Evolutionary conservation across 2,113 vertebrate species (phyloP).

Genomic region (Xenopus borealis): DNA sequence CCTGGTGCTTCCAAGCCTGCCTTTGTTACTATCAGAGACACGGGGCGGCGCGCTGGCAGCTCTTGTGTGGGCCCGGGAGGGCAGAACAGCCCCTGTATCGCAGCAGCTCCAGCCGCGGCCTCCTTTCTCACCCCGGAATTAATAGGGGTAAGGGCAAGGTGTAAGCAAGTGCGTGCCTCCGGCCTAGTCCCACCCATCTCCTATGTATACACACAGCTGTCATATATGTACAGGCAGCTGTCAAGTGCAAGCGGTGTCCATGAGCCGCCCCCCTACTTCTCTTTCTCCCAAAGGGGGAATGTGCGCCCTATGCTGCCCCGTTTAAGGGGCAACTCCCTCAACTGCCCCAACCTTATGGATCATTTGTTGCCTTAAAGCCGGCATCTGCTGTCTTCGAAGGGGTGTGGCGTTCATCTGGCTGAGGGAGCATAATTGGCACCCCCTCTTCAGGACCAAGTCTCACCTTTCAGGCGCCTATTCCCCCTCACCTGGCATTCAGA

Average conservation of each 20-base stretch:
- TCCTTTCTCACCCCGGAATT: constrained; percentile 1
- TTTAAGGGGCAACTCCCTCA: constrained; percentile 10
- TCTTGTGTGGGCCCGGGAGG: not conserved
- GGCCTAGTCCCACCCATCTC: not conserved
- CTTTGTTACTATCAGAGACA: not conserved
- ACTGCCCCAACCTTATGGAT: constrained; percentile 1
- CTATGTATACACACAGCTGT: constrained; percentile 29
- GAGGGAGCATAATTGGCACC: not conserved
- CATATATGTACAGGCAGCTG: constrained; percentile 36
- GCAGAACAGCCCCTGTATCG: not conserved
- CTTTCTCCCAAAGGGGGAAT: constrained; percentile 10
- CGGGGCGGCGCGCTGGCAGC: not conserved
- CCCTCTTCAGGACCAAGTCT: not conserved
- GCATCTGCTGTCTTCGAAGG: not conserved
- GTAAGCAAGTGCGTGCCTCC: not conserved
- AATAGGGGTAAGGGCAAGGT: not conserved
- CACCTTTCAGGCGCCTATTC: not conserved
- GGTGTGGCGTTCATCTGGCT: not conserved
- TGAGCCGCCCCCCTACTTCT: constrained; percentile 27
- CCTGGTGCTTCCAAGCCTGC: not conserved
- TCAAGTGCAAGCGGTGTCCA: constrained; percentile 25
- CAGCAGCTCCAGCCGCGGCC: not conserved
- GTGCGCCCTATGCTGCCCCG: constrained; percentile 24
- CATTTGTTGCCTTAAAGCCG: constrained; percentile 24
- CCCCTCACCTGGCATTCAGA: not conserved